Conservation (phyloP, 2,888 invertebrate species). For the Ptycholaimellus sp. region DNA sequence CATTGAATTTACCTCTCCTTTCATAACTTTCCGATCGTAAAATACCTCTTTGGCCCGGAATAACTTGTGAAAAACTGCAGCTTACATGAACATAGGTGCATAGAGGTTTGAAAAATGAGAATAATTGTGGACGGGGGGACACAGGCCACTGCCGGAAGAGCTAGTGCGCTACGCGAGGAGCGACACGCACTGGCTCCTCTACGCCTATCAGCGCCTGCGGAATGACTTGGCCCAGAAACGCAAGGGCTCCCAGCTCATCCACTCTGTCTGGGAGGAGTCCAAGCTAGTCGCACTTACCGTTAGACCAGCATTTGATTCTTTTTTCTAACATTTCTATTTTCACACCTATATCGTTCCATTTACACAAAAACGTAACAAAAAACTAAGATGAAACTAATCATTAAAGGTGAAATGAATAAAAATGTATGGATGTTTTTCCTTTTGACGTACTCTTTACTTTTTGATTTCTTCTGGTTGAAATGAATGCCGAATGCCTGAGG, state of each 20-base stretch:
- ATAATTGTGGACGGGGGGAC: no score
- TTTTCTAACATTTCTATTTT: background rate
- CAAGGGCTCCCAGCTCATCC: slow-evolving; percentile 41
- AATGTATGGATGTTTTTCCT: background rate
- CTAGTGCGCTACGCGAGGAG: slow-evolving; percentile 59
- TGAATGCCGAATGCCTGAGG: slow-evolving; percentile 30
- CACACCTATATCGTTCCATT: background rate
- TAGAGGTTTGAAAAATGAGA: no score
- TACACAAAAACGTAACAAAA: background rate
- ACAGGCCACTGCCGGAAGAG: slow-evolving; percentile 54
- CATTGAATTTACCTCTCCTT: no score
- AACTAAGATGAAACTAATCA: background rate
- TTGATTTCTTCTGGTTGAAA: background rate
- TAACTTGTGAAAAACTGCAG: no score
- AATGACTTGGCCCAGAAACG: slow-evolving; percentile 42
- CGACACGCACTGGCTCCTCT: slow-evolving; percentile 80
- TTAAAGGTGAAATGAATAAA: background rate
- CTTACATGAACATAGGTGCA: no score
- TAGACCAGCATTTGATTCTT: background rate
- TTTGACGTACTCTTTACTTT: background rate
- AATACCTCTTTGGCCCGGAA: no score
- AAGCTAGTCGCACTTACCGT: background rate
- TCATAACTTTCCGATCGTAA: no score
- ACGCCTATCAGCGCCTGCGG: slow-evolving; percentile 46
- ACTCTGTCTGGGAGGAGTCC: background rate